Base-by-base conservation (phyloP, 2,888 invertebrate species). In the Melieria crassipennis region DNA sequence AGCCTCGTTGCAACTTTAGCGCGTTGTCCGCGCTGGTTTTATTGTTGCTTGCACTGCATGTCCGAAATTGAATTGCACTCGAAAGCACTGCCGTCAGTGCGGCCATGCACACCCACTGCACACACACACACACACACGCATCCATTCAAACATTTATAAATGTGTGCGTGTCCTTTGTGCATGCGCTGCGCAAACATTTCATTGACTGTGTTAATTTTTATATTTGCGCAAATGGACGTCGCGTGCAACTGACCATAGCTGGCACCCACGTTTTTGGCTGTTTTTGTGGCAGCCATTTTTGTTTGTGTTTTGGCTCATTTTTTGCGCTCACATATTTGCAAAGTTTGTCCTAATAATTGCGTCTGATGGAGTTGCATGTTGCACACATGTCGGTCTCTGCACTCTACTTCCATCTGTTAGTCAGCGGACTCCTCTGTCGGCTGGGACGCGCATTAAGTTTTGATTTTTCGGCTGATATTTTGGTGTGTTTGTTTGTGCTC, bases 201-300 rank as follows among this genome's bases (percentile, higher is more conserved):
- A 73, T 75, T 75, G 78, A 77, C 75, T 78, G 77, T 78, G 76
- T 78, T 78, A 76, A 79, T 78, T 78, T 78, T 79, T 65, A 70
- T 70, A 65, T 70, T 70, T 65, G 65, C 70, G n/a, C 62, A 65
- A 62, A 68, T 68, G 71, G 68, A 60, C 63, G 66, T 43, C 45
- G 45, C 13, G 9, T 10, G 7, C 43, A 65, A 7, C 42, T n/a
- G 10, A 11, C 13, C 3, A 42, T 1, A 47, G 13, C 13, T 5
- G 9, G 1, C 45, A 13, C 7, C n/a, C 16, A 42, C 10, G 7
- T 58, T 61, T 67, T 60, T 16, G 45, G 11, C 45, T 61, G 66
- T 72, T 74, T 68, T 71, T 73, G 69, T 30, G 73, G 73, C 69
- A 72, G 64, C 72, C 71, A 71, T 73, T 72, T 16, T 30, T 65